Evolutionary conservation across 1,140 invertebrate genomes (phyloP), one percentile per base, ranked within the genome.

Genomic region (Melipona quadrifasciata): DNA sequence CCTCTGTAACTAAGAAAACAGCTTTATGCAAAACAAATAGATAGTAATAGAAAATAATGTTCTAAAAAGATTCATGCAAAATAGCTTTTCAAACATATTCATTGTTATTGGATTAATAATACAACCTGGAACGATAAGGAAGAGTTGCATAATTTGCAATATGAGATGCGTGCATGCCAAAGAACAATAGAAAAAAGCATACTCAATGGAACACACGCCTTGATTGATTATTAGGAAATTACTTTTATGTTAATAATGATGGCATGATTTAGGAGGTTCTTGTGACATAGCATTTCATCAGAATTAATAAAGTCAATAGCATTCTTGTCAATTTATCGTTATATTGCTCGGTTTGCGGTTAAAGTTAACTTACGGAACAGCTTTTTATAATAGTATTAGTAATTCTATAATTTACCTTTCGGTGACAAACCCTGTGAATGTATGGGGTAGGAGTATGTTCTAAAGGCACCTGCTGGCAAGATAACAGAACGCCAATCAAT

Each of bases 391-490:
- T 92, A 92, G 84, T 92, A 91, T 93, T 93, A 93, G 90, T 93
- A 91, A 75, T 88, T 91, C 90, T 90, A 91, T 92, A 88, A 93
- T 92, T 94, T 94, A 94, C 93, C 94, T 94, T 93, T 91, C 86
- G 83, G 87, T 89, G 89, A 91, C 90, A 90, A 91, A 93, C 91
- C 93, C 86, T 93, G 90, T 91, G 92, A 93, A 93, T 94, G 91
- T 92, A 92, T 93, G 89, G 91, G 91, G 93, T 90, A 92, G 91
- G 90, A 93, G 91, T 93, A 81, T 92, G 89, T 90, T 93, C 92
- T 92, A 94, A 94, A 92, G 92, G 91, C 87, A 94, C 93, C 93
- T 94, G 93, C 93, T 89, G 92, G 92, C 92, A 94, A 92, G 93
- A 94, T 89, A 94, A 94, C 82, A 93, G 89, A 93, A 92, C 87